Conservation (phyloP, 2,888 invertebrate species). For the Troglohyphantes excavatus region DNA sequence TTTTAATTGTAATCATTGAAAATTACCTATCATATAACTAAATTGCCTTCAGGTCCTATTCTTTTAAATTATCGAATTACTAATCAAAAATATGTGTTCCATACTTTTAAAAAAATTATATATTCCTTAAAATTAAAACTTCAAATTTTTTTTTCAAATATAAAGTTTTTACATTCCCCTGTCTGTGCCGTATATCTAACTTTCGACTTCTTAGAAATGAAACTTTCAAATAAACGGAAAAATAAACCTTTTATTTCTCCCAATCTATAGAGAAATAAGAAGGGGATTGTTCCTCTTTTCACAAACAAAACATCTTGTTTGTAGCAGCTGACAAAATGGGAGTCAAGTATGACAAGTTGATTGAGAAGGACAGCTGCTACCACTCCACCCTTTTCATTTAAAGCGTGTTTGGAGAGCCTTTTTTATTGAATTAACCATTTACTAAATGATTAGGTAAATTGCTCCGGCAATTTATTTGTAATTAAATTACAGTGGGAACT, state of each 20-base stretch:
- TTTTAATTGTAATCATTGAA: too few relatives aligned
- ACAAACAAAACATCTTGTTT: conserved; percentile 9
- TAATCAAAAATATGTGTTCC: too few relatives aligned
- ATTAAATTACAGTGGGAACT: too few relatives aligned
- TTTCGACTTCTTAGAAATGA: not conserved
- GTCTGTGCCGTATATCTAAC: too few relatives aligned
- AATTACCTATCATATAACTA: too few relatives aligned
- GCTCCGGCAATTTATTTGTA: not conserved
- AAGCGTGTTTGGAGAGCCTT: not conserved
- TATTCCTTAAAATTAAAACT: too few relatives aligned
- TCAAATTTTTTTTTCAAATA: too few relatives aligned
- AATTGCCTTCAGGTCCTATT: too few relatives aligned
- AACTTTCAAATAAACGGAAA: not conserved
- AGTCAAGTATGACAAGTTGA: conserved; percentile 1
- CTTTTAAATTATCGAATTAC: too few relatives aligned
- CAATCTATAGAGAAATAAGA: not conserved
- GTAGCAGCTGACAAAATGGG: not conserved
- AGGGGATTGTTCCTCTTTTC: not conserved
- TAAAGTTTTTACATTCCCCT: too few relatives aligned
- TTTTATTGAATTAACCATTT: not conserved
- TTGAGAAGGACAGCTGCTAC: not conserved
- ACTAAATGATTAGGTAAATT: not conserved
- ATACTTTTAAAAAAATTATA: too few relatives aligned
- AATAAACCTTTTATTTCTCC: not conserved
- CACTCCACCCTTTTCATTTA: not conserved